phyloP scores from a whole-genome alignment of 2,797 vertebrate species.

The Huso huso region DNA sequence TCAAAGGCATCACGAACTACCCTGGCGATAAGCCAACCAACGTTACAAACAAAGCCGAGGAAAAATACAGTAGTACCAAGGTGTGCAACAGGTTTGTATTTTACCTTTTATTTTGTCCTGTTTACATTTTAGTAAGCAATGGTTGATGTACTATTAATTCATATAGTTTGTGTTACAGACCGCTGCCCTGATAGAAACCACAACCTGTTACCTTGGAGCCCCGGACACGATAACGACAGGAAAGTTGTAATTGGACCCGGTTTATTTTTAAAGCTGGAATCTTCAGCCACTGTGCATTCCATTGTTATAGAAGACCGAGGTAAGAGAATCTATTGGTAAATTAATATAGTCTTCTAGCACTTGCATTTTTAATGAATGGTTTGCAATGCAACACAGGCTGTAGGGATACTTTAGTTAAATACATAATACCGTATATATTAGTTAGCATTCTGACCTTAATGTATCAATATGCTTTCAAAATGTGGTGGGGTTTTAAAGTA shows the following conservation, averaged over 20 bases:
- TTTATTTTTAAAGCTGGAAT: constrained; percentile 7
- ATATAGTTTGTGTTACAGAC: constrained; percentile 7
- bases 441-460: not conserved
- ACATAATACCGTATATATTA: not conserved
- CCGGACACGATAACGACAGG: not conserved
- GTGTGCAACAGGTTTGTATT: constrained; percentile 20
- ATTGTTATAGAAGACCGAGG: constrained; percentile 9
- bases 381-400: too few species aligned
- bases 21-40: not conserved
- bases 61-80: not conserved
- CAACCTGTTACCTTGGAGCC: not conserved
- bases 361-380: too few species aligned
- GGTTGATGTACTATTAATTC: not conserved
- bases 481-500: not conserved
- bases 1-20: constrained; percentile 8
- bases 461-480: not conserved
- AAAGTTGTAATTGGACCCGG: not conserved
- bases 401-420: too few species aligned
- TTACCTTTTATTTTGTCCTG: not conserved
- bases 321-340: not conserved
- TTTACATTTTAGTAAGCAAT: not conserved
- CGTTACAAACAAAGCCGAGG: not conserved
- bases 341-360: too few species aligned
- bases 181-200: constrained; percentile 2
- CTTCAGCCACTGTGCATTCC: not conserved